phyloP scores from a whole-genome alignment of 1,140 invertebrate genomes.

The Oppia nitens region DNA sequence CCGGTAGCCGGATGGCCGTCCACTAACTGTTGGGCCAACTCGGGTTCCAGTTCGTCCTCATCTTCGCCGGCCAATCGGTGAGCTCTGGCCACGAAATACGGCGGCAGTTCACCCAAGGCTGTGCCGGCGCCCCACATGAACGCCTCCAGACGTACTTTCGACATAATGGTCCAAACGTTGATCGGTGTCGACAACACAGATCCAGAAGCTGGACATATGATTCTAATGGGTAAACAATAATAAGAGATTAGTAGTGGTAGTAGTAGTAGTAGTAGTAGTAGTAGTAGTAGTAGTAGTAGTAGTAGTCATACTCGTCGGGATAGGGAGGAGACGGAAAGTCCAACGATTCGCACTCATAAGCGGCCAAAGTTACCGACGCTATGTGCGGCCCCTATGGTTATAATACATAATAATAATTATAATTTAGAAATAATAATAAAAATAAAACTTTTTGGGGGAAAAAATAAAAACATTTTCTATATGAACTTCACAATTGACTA shows the following conservation, averaged over 20 bases:
- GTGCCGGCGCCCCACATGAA: constrained; percentile 96
- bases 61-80: constrained; percentile 25
- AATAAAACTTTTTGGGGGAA: background rate
- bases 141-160: constrained; percentile 87
- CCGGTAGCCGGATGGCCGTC: background rate
- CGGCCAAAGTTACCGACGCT: constrained; percentile 80
- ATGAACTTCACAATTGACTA: too few relatives aligned
- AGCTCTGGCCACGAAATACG: constrained; percentile 77
- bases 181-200: constrained; percentile 18
- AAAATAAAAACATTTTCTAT: too few relatives aligned
- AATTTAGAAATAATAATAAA: background rate
- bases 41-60: constrained; percentile 23
- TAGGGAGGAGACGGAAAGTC: constrained; percentile 72
- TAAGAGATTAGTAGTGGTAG: background rate
- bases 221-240: background rate
- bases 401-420: background rate
- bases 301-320: constrained; percentile 32
- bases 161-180: constrained; percentile 71
- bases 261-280: background rate
- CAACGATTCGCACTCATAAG: constrained; percentile 84
- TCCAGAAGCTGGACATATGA: constrained; percentile 18
- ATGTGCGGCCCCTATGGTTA: constrained; percentile 38
- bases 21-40: constrained; percentile 15
- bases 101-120: constrained; percentile 85
- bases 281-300: background rate